These are phyloP conservation scores for Lithodes maja DNA, from an alignment of 2,888 invertebrate genomes.

Conservation along the genomic window DNA sequence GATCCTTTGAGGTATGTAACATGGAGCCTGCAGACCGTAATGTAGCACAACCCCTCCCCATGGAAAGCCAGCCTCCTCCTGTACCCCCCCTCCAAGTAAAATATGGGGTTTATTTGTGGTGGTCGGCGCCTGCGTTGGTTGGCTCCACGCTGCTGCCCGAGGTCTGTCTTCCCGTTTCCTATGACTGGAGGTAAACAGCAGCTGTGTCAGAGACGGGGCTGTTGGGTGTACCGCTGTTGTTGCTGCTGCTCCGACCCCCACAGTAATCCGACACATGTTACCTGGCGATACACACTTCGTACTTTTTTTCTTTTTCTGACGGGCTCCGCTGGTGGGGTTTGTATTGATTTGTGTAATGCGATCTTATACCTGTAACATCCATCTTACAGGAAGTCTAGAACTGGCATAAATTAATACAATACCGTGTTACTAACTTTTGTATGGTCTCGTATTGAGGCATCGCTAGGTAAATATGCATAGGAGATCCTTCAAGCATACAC, in stretches of 20 bases:
- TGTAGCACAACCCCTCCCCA: neutral
- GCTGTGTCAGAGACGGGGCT: conserved; percentile 36
- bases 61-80: neutral
- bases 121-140: conserved; percentile 41
- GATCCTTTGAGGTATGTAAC: no score
- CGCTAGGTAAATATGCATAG: no score
- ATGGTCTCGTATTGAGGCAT: no score
- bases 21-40: no score
- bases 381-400: no score
- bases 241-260: neutral
- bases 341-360: no score
- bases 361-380: no score
- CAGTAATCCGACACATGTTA: neutral
- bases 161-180: conserved; percentile 55
- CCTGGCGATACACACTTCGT: neutral
- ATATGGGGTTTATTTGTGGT: conserved; percentile 58
- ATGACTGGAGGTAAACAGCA: conserved; percentile 60
- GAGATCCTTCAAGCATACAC: no score
- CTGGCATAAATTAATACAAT: no score
- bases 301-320: no score
- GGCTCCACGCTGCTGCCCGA: conserved; percentile 31
- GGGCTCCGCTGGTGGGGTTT: no score
- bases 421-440: no score
- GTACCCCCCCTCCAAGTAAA: conserved; percentile 34
- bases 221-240: neutral